Percentiles rank a stretch among this genome's conserved stretches.
Conservation (phyloP, 2,113 vertebrate species). For the Brevimyrus niger region DNA sequence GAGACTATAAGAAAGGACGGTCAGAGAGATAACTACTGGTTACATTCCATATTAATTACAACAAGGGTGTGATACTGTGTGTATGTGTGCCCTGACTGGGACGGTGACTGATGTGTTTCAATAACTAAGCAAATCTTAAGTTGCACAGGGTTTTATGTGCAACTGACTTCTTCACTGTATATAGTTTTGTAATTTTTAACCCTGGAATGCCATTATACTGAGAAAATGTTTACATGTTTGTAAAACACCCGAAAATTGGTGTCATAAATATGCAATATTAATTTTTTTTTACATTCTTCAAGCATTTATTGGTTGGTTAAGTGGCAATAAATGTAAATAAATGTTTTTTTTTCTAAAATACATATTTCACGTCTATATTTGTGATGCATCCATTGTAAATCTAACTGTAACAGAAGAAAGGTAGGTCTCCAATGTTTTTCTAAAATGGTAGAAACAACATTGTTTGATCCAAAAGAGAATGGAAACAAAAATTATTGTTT, state of each 20-base stretch:
- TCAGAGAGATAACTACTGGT: not conserved
- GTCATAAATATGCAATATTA: not conserved
- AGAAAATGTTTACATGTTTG: slow-evolving; percentile 3
- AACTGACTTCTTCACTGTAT: not conserved
- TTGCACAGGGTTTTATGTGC: not conserved
- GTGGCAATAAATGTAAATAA: not conserved
- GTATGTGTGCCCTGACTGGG: not conserved
- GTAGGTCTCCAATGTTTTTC: not conserved
- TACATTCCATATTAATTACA: not conserved
- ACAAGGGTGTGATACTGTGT: not conserved
- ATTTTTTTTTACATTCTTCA: not conserved
- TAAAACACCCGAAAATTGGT: not conserved
- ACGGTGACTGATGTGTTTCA: not conserved
- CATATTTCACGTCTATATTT: not conserved
- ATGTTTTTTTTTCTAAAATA: slow-evolving; percentile 3
- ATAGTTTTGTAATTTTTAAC: not conserved
- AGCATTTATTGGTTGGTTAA: slow-evolving; percentile 3
- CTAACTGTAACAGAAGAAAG: not conserved
- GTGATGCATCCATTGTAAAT: not conserved
- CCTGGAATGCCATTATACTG: not conserved
- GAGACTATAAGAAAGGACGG: not conserved
- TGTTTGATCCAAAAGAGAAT: not conserved
- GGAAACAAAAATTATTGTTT: not conserved
- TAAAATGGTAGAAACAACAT: not conserved
- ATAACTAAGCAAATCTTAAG: not conserved